phyloP scores from a whole-genome alignment of 1,140 invertebrate genomes.

The Ladona fulva region DNA sequence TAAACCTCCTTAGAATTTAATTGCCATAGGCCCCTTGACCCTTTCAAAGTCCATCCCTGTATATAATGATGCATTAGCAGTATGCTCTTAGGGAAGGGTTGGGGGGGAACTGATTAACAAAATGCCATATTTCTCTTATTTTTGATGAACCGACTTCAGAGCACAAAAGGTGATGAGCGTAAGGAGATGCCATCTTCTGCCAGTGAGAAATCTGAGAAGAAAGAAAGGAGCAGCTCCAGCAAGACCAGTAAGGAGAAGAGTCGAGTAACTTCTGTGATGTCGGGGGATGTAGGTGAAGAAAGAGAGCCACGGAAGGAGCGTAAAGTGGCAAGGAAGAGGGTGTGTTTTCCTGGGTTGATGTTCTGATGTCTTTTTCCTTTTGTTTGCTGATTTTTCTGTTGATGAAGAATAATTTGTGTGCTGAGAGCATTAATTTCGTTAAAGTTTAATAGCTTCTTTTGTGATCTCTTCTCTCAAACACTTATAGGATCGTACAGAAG shows the following conservation, averaged over 20 bases:
- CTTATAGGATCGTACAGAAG: conserved; percentile 55
- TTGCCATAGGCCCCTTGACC: too few species aligned
- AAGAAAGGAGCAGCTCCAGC: conserved; percentile 52
- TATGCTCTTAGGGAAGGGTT: background rate
- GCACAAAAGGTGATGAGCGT: conserved; percentile 44
- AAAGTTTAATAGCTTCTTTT: conserved; percentile 7
- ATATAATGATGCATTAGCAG: too few species aligned
- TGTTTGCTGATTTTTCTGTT: background rate
- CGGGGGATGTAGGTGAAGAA: conserved; percentile 43
- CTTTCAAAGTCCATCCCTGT: too few species aligned
- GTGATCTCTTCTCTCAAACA: background rate
- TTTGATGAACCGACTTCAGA: conserved; percentile 30
- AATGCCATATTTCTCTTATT: conserved; percentile 21
- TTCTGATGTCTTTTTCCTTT: conserved; percentile 13
- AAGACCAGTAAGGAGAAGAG: conserved; percentile 41
- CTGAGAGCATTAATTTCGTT: background rate
- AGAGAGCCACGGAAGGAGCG: conserved; percentile 64
- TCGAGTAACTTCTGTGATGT: conserved; percentile 21
- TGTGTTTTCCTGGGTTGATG: conserved; percentile 33
- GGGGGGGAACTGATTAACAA: conserved; percentile 1
- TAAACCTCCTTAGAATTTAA: too few species aligned
- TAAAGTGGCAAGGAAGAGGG: conserved; percentile 63
- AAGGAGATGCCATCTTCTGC: conserved; percentile 31
- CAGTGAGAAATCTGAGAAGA: conserved; percentile 46
- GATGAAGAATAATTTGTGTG: background rate